Conservation (phyloP, 2,888 invertebrate genomes). For the Priapulus caudatus region DNA sequence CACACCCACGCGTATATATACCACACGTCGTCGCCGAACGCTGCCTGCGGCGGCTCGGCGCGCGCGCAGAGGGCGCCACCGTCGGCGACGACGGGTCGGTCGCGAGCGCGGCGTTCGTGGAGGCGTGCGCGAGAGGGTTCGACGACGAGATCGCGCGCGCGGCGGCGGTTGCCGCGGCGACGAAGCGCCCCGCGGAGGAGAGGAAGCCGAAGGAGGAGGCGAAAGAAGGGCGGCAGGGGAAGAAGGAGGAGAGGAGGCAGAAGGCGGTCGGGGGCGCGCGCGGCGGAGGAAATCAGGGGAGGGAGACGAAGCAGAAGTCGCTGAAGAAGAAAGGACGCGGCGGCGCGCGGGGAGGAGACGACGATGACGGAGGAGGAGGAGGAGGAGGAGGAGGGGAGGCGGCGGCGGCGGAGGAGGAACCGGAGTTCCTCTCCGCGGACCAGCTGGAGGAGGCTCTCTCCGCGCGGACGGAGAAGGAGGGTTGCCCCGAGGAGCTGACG, state of each 20-base stretch:
- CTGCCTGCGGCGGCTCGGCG: constrained; percentile 96
- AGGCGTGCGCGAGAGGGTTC: constrained; percentile 77
- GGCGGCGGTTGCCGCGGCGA: too few relatives aligned
- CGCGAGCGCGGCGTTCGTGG: constrained; percentile 40
- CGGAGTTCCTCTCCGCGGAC: constrained; percentile 50
- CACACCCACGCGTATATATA: too few relatives aligned
- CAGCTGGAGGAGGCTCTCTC: constrained; percentile 55
- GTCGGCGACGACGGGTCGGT: constrained; percentile 92
- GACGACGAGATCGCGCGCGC: constrained; percentile 95
- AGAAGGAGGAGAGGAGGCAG: constrained; percentile 73
- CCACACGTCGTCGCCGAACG: constrained; percentile 85
- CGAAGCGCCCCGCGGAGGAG: too few relatives aligned
- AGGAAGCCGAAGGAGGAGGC: too few relatives aligned
- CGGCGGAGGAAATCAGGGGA: constrained; percentile 80
- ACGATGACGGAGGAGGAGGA: constrained; percentile 41
- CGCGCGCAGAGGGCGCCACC: constrained; percentile 91
- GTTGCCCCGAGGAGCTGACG: constrained; percentile 57
- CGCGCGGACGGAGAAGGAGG: constrained; percentile 39
- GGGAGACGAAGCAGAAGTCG: constrained; percentile 88
- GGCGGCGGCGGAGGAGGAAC: constrained; percentile 18
- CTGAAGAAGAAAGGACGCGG: constrained; percentile 61
- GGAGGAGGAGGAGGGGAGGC: constrained; percentile 11
- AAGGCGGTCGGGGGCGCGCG: constrained; percentile 57
- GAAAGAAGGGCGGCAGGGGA: constrained; percentile 48
- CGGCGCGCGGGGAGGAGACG: constrained; percentile 56